Evolutionary conservation across 1,140 invertebrate species (phyloP).

Genomic region (Neodiprion pinetum): DNA sequence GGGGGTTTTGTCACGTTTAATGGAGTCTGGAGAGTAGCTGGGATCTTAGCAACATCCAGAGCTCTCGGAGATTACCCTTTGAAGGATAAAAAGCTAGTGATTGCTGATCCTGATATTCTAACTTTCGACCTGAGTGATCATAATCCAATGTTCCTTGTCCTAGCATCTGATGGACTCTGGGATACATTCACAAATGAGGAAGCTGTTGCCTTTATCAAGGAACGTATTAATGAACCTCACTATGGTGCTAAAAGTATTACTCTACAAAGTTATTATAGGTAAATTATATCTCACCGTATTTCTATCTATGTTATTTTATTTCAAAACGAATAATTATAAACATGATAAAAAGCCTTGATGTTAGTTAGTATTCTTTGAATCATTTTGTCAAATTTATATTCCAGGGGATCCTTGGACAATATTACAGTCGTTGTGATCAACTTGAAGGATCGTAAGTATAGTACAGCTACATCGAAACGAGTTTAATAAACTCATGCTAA

Average conservation of each 20-base stretch:
- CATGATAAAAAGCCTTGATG: neutral
- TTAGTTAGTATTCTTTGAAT: neutral
- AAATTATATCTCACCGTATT: constrained; percentile 15
- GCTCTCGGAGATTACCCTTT: constrained; percentile 95
- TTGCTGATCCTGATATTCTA: constrained; percentile 93
- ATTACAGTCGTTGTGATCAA: constrained; percentile 94
- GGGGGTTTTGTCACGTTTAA: constrained; percentile 94
- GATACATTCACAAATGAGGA: constrained; percentile 95
- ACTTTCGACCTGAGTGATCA: constrained; percentile 90
- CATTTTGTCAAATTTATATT: constrained; percentile 22
- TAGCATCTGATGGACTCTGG: constrained; percentile 96
- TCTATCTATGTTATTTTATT: constrained; percentile 17
- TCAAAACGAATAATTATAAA: neutral
- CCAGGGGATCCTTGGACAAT: constrained; percentile 90
- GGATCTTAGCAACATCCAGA: constrained; percentile 93
- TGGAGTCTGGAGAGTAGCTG: constrained; percentile 96
- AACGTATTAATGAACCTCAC: constrained; percentile 82
- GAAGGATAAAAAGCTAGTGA: constrained; percentile 92
- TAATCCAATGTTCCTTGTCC: constrained; percentile 86
- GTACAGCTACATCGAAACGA: neutral
- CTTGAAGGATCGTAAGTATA: constrained; percentile 66
- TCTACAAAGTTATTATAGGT: constrained; percentile 84
- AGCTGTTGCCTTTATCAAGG: constrained; percentile 85
- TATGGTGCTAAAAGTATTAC: constrained; percentile 90
- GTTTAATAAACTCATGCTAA: neutral